Evolutionary conservation across 2,797 vertebrate species (phyloP).

Genomic region (Erithacus rubecula): DNA sequence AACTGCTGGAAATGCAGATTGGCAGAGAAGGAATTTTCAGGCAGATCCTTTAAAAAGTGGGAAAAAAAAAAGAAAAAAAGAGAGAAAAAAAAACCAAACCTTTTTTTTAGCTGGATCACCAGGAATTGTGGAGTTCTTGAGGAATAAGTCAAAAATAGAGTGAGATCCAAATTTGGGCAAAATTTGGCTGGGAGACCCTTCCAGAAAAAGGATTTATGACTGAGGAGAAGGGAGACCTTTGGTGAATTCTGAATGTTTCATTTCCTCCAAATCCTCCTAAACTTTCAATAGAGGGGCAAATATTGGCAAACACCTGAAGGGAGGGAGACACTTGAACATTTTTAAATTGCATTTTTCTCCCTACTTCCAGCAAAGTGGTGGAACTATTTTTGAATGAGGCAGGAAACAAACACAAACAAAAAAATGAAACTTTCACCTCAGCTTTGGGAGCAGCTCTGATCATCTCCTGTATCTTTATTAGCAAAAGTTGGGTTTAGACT

Average conservation of each 20-base stretch:
- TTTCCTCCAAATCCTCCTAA: slow-evolving; percentile 51
- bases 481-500: neutral
- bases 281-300: slow-evolving; percentile 36
- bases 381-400: neutral
- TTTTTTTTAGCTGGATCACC: neutral
- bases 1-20: neutral
- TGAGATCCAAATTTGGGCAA: neutral
- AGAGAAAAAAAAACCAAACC: too few species aligned
- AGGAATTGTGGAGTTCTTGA: neutral
- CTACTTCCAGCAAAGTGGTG: neutral
- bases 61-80: neutral
- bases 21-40: neutral
- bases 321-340: neutral
- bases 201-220: neutral
- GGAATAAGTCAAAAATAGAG: neutral
- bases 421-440: neutral
- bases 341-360: neutral
- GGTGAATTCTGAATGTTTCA: slow-evolving; percentile 27
- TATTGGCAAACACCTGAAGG: neutral
- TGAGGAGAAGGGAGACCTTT: neutral
- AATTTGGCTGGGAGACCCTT: neutral
- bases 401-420: neutral
- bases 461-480: neutral
- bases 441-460: neutral
- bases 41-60: neutral